Evolutionary conservation across 2,888 invertebrate genomes (phyloP).

Genomic region (Leucophenga montana): DNA sequence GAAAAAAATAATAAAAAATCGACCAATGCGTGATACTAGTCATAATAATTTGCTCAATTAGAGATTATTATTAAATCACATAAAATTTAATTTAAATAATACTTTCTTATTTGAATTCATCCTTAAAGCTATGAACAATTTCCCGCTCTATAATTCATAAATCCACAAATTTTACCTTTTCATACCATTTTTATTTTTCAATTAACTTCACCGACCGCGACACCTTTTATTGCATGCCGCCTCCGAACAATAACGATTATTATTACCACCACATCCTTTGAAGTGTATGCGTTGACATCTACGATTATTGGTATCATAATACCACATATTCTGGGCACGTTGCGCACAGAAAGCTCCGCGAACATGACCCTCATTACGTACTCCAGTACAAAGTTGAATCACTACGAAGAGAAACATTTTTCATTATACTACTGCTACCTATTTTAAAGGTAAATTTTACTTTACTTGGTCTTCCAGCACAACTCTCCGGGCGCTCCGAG

Average conservation of each 20-base stretch:
- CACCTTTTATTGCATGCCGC: not conserved
- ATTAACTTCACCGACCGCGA: too few species aligned
- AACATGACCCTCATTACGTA: not conserved
- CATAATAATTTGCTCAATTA: too few species aligned
- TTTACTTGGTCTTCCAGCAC: not conserved
- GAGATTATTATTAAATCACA: too few species aligned
- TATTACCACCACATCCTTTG: conserved; percentile 32
- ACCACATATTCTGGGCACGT: not conserved
- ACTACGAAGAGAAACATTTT: too few species aligned
- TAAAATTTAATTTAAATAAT: too few species aligned
- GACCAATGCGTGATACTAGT: too few species aligned
- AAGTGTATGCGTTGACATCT: conserved; percentile 16
- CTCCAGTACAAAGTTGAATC: not conserved
- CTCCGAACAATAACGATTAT: conserved; percentile 31
- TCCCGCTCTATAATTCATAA: too few species aligned
- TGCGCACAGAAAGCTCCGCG: not conserved
- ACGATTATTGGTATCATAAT: not conserved
- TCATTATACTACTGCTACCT: too few species aligned
- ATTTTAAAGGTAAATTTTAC: not conserved
- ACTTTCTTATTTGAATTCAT: too few species aligned
- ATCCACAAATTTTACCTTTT: too few species aligned
- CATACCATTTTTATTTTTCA: not conserved
- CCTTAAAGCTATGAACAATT: too few species aligned
- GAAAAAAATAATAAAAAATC: too few species aligned
- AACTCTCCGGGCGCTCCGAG: not conserved